Evolutionary conservation across 2,888 invertebrate genomes (phyloP).

Genomic region (Baccha elongata): DNA sequence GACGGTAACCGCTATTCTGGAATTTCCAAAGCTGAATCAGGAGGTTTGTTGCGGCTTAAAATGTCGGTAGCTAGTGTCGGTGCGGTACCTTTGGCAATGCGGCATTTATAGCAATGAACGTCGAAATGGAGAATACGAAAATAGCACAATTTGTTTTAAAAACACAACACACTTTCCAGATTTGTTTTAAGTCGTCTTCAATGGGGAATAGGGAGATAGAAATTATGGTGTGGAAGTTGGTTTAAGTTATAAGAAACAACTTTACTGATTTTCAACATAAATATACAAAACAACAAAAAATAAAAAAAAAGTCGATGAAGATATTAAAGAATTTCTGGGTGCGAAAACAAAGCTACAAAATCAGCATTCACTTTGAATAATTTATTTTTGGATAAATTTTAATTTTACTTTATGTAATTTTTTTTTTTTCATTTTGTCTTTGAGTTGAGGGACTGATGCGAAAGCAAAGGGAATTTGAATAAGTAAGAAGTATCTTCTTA

Average conservation of each 20-base stretch:
- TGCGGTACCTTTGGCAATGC: conserved; percentile 3
- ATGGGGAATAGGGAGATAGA: conserved; percentile 17
- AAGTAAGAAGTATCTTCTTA: no score
- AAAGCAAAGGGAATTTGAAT: no score
- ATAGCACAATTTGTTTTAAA: conserved; percentile 58
- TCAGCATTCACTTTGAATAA: conserved; percentile 60
- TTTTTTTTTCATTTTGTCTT: neutral
- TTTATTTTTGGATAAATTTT: conserved; percentile 59
- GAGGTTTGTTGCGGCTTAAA: conserved; percentile 46
- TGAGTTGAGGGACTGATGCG: no score
- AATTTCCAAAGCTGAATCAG: conserved; percentile 50
- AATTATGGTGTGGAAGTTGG: neutral
- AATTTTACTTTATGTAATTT: conserved; percentile 45
- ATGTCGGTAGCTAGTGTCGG: neutral
- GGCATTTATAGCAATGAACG: neutral
- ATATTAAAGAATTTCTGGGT: conserved; percentile 5
- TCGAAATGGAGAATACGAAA: conserved; percentile 8
- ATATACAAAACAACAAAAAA: neutral
- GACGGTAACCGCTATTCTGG: conserved; percentile 38
- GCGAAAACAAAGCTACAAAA: conserved; percentile 15
- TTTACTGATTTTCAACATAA: conserved; percentile 25
- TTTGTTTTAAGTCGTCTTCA: conserved; percentile 54
- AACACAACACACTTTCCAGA: conserved; percentile 62
- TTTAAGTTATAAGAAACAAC: conserved; percentile 21
- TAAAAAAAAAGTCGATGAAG: neutral